Evolutionary conservation across 2,113 vertebrate genomes (phyloP).

Genomic region (Ammodytes dubius): DNA sequence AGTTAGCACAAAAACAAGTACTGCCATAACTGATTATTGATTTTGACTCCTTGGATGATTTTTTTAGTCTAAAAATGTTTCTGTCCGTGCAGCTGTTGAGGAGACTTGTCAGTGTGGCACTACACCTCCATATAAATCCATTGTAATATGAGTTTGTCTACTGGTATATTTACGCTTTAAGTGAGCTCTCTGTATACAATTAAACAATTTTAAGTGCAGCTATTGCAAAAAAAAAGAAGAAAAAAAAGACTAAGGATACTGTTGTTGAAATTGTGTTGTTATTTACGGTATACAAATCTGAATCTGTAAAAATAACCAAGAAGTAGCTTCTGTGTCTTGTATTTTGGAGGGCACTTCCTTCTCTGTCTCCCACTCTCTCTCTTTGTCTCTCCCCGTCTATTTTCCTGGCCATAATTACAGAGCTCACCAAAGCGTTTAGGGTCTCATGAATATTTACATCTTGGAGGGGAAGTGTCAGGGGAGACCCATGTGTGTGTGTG

Average conservation of each 20-base stretch:
- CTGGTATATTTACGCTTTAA: slow-evolving; percentile 11
- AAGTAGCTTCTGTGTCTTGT: slow-evolving; percentile 2
- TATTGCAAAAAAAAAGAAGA: neutral
- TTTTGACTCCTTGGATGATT: slow-evolving; percentile 12
- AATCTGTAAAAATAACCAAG: too few species aligned
- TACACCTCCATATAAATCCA: neutral
- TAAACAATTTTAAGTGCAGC: neutral
- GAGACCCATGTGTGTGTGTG: slow-evolving; percentile 69
- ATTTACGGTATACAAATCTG: too few species aligned
- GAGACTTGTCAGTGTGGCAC: neutral
- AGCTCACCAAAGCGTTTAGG: slow-evolving; percentile 76
- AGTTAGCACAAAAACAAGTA: slow-evolving; percentile 7
- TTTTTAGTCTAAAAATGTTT: slow-evolving; percentile 9
- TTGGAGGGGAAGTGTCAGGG: slow-evolving; percentile 74
- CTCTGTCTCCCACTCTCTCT: slow-evolving; percentile 7
- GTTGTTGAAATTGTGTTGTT: neutral
- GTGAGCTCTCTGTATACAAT: neutral
- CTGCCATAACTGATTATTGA: slow-evolving; percentile 23
- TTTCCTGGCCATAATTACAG: slow-evolving; percentile 74
- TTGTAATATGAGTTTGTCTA: neutral
- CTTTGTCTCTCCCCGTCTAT: slow-evolving; percentile 48
- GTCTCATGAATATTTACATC: slow-evolving; percentile 81
- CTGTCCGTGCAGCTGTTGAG: neutral
- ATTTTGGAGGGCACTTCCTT: slow-evolving; percentile 28
- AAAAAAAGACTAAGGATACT: neutral